Evolutionary conservation across 2,797 vertebrate species (phyloP).

Genomic region (Hybognathus amarus): DNA sequence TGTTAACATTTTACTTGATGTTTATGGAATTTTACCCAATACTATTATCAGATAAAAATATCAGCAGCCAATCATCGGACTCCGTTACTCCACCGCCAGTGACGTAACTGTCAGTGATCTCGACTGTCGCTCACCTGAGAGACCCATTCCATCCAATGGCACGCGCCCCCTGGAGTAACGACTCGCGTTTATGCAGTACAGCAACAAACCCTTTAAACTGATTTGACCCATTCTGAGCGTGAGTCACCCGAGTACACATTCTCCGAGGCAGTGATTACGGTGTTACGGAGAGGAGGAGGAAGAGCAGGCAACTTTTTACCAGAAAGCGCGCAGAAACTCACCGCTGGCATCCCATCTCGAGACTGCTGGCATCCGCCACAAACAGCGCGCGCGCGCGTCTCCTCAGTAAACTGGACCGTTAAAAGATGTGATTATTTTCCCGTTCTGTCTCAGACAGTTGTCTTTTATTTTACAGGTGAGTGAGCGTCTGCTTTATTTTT

Average conservation of each 20-base stretch:
- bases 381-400: not conserved
- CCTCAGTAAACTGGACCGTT: not conserved
- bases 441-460: conserved; percentile 37
- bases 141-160: conserved; percentile 26
- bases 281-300: not conserved
- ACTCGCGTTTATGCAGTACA: conserved; percentile 12
- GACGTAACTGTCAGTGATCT: conserved; percentile 42
- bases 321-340: not conserved
- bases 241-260: conserved; percentile 43
- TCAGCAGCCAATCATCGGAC: conserved; percentile 49
- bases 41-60: not conserved
- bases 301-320: conserved; percentile 24
- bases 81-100: not conserved
- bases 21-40: not conserved
- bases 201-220: conserved; percentile 4
- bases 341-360: conserved; percentile 18
- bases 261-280: not conserved
- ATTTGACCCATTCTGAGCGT: conserved; percentile 14
- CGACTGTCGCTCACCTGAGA: conserved; percentile 59
- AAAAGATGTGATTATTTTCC: conserved; percentile 38
- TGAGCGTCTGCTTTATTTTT: not conserved
- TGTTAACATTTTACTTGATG: not conserved
- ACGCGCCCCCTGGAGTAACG: conserved; percentile 23
- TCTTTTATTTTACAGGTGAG: conserved; percentile 34
- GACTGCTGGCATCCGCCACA: conserved; percentile 24